These are phyloP conservation scores for Onychomys leucogaster DNA, from an alignment of 2,797 vertebrate species.

Conservation along the genomic window DNA sequence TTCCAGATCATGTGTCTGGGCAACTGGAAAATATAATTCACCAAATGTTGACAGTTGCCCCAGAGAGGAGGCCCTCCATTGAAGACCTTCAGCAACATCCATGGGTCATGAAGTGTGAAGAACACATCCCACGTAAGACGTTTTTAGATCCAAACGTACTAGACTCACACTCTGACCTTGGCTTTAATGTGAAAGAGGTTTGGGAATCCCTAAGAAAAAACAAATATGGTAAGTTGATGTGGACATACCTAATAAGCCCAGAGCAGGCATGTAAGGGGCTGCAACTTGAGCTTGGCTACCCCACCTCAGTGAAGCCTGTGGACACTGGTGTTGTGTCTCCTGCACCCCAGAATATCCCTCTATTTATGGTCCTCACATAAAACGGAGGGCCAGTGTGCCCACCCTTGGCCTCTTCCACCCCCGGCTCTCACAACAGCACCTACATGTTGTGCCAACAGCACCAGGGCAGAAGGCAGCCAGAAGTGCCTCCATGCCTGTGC, in stretches of 20 bases:
- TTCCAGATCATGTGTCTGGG: not conserved
- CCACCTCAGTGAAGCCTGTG: not conserved
- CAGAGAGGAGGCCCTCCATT: not conserved
- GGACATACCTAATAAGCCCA: not conserved
- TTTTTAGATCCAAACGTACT: not conserved
- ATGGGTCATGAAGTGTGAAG: not conserved
- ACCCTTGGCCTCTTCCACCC: no score
- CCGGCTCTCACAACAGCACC: not conserved
- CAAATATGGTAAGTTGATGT: not conserved
- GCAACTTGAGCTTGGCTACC: not conserved
- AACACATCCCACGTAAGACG: no score
- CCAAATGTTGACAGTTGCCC: not conserved
- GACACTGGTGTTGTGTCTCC: accelerated
- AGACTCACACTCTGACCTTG: not conserved
- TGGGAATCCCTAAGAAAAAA: not conserved
- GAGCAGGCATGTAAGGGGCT: not conserved
- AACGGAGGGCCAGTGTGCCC: not conserved
- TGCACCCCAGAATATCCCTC: no score
- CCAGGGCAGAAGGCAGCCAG: no score
- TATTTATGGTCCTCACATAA: accelerated
- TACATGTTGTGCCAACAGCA: not conserved
- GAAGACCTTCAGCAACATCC: not conserved
- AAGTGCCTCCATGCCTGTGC: no score
- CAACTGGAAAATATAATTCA: not conserved
- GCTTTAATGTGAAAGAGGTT: not conserved